Evolutionary conservation across 1,140 invertebrate genomes (phyloP), one percentile per base, ranked within the genome.

Genomic region (Drosophila parvula): DNA sequence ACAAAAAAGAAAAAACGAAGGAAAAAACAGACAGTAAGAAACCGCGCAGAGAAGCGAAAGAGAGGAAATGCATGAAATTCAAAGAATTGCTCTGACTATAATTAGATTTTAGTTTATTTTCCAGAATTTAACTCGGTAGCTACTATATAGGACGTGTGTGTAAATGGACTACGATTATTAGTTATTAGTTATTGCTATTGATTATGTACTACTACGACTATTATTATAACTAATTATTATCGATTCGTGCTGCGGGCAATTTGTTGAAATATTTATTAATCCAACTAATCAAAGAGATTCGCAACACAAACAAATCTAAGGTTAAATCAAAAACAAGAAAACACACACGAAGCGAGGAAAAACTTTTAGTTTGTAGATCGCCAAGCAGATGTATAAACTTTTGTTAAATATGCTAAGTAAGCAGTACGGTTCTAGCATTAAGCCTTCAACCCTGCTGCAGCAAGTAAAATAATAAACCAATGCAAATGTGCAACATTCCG

Each of bases 181-280:
- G 55, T 69, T 69, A 53, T 38, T 53, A 53, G 51, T 69, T 78
- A 73, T 73, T 59, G 58, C 58, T 77, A 58, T 75, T 58, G 22
- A 22, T 22, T 22, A 22, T 22, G 22, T 3, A 22, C 22, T 3
- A 22, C 22, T 22, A 22, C 22, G 22, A 78, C 64, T 57, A 78
- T 77, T 64, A 58, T 53, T 36, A 53, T 8, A 3, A 53, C 18
- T 50, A 47, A 30, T 44, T 78, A 77, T 77, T 76, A 78, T 69
- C 74, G 74, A 80, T 83, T 81, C 43, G 71, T 77, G 71, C 68
- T 77, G 76, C 71, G 60, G 81, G 74, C 71, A 85, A 85, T 81
- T 86, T 86, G 83, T 86, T 86, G 57, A 86, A 77, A 79, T 86
- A 85, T 85, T 79, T 88, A 88, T 88, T 83, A 82, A 88, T 63